A percentile compares a stretch with the other conserved stretches of the same genome.
phyloP scores from a whole-genome alignment of 1,140 invertebrate genomes.

The Pachyrhynchus sulphureomaculatus region DNA sequence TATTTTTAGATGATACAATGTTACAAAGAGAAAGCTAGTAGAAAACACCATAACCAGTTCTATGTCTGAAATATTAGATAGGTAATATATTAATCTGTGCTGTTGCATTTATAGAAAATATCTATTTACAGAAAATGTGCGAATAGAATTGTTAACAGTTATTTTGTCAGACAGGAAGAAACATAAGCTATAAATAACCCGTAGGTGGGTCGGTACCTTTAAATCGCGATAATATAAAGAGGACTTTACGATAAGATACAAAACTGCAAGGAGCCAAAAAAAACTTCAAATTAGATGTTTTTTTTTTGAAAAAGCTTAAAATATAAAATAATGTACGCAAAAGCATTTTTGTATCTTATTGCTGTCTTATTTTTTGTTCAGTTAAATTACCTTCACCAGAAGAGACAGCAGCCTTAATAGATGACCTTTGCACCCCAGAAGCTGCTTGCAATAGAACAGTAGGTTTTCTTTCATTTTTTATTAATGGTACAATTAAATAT shows the following conservation, averaged over 20 bases:
- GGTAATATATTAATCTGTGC: conserved; percentile 14
- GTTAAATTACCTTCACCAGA: conserved; percentile 50
- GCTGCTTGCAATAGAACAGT: conserved; percentile 43
- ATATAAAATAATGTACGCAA: no score
- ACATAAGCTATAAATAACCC: not conserved
- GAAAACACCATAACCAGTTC: not conserved
- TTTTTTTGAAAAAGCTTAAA: no score
- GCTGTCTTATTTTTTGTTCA: not conserved
- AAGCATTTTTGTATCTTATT: conserved; percentile 1
- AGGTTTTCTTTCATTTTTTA: not conserved
- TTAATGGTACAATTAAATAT: not conserved
- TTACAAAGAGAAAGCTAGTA: not conserved
- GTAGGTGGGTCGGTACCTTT: not conserved
- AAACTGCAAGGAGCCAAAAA: no score
- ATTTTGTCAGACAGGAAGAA: not conserved
- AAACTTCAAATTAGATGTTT: no score
- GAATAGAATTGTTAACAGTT: not conserved
- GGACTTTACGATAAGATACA: not conserved
- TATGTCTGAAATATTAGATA: not conserved
- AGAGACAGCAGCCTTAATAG: conserved; percentile 49
- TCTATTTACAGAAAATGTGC: conserved; percentile 1
- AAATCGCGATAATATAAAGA: no score
- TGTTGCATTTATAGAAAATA: conserved; percentile 5
- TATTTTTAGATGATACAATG: no score
- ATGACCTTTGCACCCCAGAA: conserved; percentile 46